A percentile compares a stretch with the other conserved stretches of the same genome.
phyloP scores from a whole-genome alignment of 2,113 vertebrate genomes.

The Dolichallabes microphthalmus region DNA sequence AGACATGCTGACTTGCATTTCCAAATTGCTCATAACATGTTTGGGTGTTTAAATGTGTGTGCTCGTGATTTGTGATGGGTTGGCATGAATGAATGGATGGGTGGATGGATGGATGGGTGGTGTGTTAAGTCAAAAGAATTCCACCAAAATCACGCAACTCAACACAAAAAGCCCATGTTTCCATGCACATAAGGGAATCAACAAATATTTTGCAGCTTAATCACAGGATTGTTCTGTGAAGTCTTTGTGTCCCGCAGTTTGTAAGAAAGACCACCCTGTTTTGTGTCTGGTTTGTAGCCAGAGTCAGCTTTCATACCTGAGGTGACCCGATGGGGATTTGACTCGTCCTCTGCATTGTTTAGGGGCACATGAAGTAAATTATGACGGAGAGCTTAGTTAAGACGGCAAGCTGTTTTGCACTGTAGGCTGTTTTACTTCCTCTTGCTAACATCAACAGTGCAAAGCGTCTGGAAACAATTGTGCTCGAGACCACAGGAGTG shows the following conservation, averaged over 20 bases:
- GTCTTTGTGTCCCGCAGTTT: background rate
- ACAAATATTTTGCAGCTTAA: conserved; percentile 3
- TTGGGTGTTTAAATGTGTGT: too few species aligned
- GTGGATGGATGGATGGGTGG: too few species aligned
- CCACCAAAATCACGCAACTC: background rate
- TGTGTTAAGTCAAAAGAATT: background rate
- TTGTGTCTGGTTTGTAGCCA: conserved; percentile 3
- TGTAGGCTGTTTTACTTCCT: conserved; percentile 45
- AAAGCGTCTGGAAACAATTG: conserved; percentile 52
- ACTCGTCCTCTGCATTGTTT: conserved; percentile 2
- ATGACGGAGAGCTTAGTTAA: conserved; percentile 23
- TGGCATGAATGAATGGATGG: too few species aligned
- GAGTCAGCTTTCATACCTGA: conserved; percentile 7
- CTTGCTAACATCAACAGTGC: conserved; percentile 42
- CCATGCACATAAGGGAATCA: background rate
- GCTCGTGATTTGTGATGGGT: too few species aligned
- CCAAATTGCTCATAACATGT: too few species aligned
- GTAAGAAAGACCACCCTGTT: conserved; percentile 21
- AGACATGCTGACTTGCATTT: too few species aligned
- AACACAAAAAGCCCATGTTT: background rate
- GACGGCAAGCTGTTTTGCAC: conserved; percentile 39
- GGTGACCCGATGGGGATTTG: background rate
- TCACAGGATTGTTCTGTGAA: background rate
- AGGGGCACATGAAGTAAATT: conserved; percentile 27
- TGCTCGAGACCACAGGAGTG: conserved; percentile 46